Conservation (phyloP, 2,113 vertebrate species). For the Murina feae region DNA sequence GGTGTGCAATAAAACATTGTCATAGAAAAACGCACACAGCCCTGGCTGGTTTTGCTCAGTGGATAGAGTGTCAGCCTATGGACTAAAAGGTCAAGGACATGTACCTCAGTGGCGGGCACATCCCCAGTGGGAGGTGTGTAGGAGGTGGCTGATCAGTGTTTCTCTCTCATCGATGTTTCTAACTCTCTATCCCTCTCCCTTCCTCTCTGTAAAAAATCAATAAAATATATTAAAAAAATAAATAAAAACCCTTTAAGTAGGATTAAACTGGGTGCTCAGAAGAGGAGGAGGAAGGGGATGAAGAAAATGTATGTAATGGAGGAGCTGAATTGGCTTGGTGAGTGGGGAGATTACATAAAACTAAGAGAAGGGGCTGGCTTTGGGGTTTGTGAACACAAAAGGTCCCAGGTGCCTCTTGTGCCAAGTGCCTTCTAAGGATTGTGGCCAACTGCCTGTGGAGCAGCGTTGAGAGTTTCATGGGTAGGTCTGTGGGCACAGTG, state of each 20-base stretch:
- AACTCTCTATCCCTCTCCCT: no score
- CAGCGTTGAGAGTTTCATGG: background rate
- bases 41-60: no score
- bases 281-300: background rate
- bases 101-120: no score
- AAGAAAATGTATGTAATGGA: background rate
- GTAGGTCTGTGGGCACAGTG: background rate
- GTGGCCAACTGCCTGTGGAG: background rate
- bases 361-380: background rate
- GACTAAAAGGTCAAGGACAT: no score
- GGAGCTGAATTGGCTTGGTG: background rate
- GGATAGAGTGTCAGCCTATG: no score
- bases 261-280: background rate
- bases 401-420: background rate
- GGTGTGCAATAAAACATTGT: background rate
- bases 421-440: background rate
- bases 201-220: no score
- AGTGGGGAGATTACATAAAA: background rate
- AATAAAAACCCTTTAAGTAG: background rate
- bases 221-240: no score
- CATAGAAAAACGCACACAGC: no score
- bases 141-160: no score
- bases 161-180: no score
- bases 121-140: no score
- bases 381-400: background rate